Evolutionary conservation across 2,113 vertebrate species (phyloP).

Genomic region (Sterrhoptilus dennistouni): DNA sequence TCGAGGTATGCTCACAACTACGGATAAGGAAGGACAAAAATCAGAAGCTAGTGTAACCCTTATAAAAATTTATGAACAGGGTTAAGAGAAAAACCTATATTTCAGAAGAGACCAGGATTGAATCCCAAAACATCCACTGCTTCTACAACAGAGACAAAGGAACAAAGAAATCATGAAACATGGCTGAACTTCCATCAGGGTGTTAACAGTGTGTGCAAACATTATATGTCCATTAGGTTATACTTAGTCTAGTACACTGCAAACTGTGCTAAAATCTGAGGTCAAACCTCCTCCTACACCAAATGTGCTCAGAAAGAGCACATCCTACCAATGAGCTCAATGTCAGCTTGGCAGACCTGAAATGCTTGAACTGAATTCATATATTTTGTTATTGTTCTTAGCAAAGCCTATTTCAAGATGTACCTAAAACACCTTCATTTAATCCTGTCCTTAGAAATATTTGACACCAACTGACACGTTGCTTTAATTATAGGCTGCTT

Average conservation of each 20-base stretch:
- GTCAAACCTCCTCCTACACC: not conserved
- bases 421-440: not conserved
- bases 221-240: not conserved
- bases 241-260: not conserved
- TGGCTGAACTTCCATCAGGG: not conserved
- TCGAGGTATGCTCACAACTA: not conserved
- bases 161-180: not conserved
- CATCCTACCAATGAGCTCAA: not conserved
- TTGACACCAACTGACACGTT: not conserved
- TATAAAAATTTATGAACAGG: not conserved
- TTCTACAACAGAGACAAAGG: not conserved
- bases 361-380: not conserved
- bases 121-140: not conserved
- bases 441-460: not conserved
- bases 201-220: not conserved
- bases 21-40: not conserved
- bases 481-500: constrained; percentile 3
- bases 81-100: not conserved
- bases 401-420: not conserved
- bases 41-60: not conserved
- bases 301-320: not conserved
- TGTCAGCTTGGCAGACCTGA: not conserved
- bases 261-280: not conserved
- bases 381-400: not conserved
- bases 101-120: not conserved